Conservation (phyloP, 2,113 vertebrate species). For the Psilopsiagon aurifrons region DNA sequence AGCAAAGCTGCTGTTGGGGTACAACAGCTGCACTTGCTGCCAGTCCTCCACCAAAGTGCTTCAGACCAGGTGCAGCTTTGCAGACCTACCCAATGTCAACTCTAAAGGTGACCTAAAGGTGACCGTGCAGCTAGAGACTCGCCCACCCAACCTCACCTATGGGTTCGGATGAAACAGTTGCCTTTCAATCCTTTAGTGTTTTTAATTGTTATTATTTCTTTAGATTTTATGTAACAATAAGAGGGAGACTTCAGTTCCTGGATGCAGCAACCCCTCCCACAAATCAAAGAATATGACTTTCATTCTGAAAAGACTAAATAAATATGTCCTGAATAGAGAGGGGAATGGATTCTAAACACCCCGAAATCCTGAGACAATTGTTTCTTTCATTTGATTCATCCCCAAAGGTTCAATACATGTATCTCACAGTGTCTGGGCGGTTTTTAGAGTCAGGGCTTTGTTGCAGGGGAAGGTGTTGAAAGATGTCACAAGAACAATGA, state of each 20-base stretch:
- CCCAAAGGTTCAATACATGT: background rate
- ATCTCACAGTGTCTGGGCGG: background rate
- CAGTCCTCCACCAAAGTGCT: background rate
- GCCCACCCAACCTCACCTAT: slow-evolving; percentile 3
- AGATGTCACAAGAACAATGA: background rate
- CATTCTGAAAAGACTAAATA: slow-evolving; percentile 40
- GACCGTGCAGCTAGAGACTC: background rate
- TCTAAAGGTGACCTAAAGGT: background rate
- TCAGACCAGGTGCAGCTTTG: background rate
- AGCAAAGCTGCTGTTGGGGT: background rate
- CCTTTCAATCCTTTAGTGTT: background rate
- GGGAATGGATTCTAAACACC: background rate
- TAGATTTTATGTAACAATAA: slow-evolving; percentile 48
- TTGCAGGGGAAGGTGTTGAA: slow-evolving; percentile 4
- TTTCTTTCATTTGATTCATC: slow-evolving; percentile 44
- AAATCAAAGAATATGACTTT: slow-evolving; percentile 39
- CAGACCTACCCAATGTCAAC: background rate
- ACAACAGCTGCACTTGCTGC: background rate
- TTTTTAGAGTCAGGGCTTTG: slow-evolving; percentile 19
- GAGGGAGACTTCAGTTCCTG: slow-evolving; percentile 2
- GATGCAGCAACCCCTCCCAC: slow-evolving; percentile 29
- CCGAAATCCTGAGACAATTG: background rate
- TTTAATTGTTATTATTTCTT: slow-evolving; percentile 45
- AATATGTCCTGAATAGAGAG: slow-evolving; percentile 29
- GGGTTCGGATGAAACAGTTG: slow-evolving; percentile 10